Evolutionary conservation across 2,888 invertebrate species (phyloP).

Genomic region (Cryptus armator): DNA sequence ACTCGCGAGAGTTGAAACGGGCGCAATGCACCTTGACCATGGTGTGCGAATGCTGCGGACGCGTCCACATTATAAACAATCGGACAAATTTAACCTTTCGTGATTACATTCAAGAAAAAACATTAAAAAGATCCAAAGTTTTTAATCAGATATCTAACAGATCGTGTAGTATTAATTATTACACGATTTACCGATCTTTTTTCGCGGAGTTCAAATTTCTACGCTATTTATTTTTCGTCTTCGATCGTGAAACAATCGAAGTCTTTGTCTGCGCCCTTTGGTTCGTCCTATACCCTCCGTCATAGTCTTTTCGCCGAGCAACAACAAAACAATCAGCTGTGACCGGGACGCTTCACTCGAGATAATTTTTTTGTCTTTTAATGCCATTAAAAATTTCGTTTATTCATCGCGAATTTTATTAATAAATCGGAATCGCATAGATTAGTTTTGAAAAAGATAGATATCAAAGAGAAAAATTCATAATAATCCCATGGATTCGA

Average conservation of each 20-base stretch:
- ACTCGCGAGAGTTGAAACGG: not conserved
- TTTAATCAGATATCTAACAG: not conserved
- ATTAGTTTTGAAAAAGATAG: not conserved
- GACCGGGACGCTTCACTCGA: not conserved
- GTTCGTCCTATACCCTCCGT: constrained; percentile 12
- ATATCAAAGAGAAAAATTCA: not conserved
- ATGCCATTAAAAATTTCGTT: not conserved
- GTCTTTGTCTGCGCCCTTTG: constrained; percentile 38
- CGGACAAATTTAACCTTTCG: not conserved
- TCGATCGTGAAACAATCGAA: constrained; percentile 42
- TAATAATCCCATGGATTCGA: not conserved
- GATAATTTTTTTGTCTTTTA: not conserved
- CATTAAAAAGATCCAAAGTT: not conserved
- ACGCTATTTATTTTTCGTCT: constrained; percentile 6
- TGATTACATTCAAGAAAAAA: not conserved
- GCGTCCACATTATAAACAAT: constrained; percentile 26
- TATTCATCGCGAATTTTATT: not conserved
- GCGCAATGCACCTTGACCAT: not conserved
- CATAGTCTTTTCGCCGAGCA: constrained; percentile 2
- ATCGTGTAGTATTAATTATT: not conserved
- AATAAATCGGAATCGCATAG: not conserved
- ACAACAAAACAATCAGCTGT: constrained; percentile 43
- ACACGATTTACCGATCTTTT: not conserved
- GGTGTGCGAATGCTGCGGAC: constrained; percentile 11
- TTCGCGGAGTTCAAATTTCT: not conserved